phyloP scores from a whole-genome alignment of 2,888 invertebrate species.

The Myopa tessellatipennis region DNA sequence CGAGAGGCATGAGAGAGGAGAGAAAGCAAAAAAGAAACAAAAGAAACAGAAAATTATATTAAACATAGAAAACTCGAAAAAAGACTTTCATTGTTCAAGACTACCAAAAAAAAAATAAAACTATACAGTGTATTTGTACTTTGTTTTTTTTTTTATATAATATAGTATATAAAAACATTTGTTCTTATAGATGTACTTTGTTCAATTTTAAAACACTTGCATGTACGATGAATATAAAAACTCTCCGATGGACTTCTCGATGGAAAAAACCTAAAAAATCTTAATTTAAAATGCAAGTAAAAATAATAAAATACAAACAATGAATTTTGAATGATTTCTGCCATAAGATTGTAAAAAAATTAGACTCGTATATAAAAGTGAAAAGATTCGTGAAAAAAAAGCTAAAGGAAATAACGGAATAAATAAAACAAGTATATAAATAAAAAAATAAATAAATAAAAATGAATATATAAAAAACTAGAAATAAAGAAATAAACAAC shows the following conservation, averaged over 20 bases:
- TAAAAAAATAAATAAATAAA: not conserved
- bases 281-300: too few species aligned
- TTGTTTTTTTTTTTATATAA: too few species aligned
- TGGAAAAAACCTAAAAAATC: too few species aligned
- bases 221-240: not conserved
- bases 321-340: too few species aligned
- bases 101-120: slow-evolving; percentile 51
- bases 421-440: slow-evolving; percentile 9
- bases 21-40: not conserved
- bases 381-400: not conserved
- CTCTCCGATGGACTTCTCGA: not conserved
- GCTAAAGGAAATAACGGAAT: not conserved
- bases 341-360: too few species aligned
- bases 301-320: too few species aligned
- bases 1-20: too few species aligned
- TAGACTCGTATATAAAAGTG: too few species aligned
- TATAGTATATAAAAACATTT: slow-evolving; percentile 13
- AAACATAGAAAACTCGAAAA: slow-evolving; percentile 51
- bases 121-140: too few species aligned
- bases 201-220: not conserved
- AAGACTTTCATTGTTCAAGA: slow-evolving; percentile 59
- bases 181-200: slow-evolving; percentile 33
- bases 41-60: not conserved
- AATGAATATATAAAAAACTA: not conserved
- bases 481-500: not conserved